These are phyloP conservation scores for Trachymyrmex septentrionalis DNA, from an alignment of 1,140 invertebrate species.

Conservation along the genomic window DNA sequence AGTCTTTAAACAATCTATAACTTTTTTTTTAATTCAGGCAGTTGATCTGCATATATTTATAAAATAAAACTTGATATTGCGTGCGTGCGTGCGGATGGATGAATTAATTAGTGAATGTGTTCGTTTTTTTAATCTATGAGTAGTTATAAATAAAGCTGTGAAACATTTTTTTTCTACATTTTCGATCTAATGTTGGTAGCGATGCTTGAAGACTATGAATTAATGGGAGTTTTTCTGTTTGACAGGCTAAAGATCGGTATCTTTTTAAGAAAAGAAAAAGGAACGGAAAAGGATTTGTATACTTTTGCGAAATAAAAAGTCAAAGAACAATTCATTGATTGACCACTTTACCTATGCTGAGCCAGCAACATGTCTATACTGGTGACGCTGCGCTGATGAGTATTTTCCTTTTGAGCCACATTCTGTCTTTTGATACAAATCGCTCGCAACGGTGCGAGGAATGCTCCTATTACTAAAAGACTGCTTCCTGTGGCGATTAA, in stretches of 20 bases:
- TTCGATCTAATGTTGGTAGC: too few species aligned
- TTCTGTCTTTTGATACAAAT: constrained; percentile 82
- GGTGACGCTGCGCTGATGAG: constrained; percentile 84
- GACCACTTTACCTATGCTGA: constrained; percentile 80
- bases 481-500: constrained; percentile 89
- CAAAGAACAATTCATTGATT: neutral
- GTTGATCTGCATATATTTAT: too few species aligned
- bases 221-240: too few species aligned
- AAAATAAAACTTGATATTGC: too few species aligned
- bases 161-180: too few species aligned
- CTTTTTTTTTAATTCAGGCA: too few species aligned
- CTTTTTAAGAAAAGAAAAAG: neutral
- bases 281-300: neutral
- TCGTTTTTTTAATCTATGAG: too few species aligned
- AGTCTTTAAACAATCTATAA: too few species aligned
- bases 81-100: too few species aligned
- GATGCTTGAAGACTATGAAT: too few species aligned
- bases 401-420: constrained; percentile 81
- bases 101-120: too few species aligned
- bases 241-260: neutral
- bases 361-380: constrained; percentile 84
- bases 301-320: neutral
- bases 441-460: constrained; percentile 81
- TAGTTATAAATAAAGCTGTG: too few species aligned
- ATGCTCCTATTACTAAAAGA: constrained; percentile 84